Evolutionary conservation across 1,140 invertebrate genomes (phyloP), one percentile per base, ranked within the genome.

Genomic region (Drosophila paulistorum): DNA sequence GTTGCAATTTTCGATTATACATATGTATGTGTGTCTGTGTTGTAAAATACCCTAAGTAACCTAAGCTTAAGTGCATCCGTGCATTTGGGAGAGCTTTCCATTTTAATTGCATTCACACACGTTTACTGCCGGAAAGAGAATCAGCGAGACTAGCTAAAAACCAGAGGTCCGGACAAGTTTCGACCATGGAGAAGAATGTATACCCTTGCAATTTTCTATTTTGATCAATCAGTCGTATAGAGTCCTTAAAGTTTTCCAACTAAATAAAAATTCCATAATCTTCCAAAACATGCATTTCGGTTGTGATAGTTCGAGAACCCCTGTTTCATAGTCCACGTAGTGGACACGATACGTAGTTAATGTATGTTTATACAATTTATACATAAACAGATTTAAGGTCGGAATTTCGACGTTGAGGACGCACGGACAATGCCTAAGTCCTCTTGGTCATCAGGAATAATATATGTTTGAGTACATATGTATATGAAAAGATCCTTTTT

Each of bases 1-100:
- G 81, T 77, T 84, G 81, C 64, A 74, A 74, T 80, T 77, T 80
- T 68, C 66, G 63, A 68, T 83, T 61, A 42, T 23, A 62, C 13
- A 45, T 77, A 23, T 41, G 37, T 55, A 14, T 71, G 45, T 62
- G 13, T 62, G 20, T 30, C 14, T 39, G 37, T 45, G 20, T 62
- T 41, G 14, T 14, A 62, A 59, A 55, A 55, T 59, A 33, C 57
- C 33, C 35, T 59, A 42, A 30, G 30, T 42, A 23, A 37, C 35
- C 45, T 48, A 51, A 48, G 7, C 45, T n/a, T 51, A 51, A 51
- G 45, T 51, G 45, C 45, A 51, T 41, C 37, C 39, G 35, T 62
- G 60, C 41, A 42, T 51, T 51, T 51, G 45, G 17, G 45, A 51
- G 17, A 51, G 17, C 45, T 51, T 51, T 23, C 9, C 7, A 23